A percentile compares a stretch with the other conserved stretches of the same genome.
Conservation (phyloP, 2,888 invertebrate species). For the Pachliopta kotzebuea region DNA sequence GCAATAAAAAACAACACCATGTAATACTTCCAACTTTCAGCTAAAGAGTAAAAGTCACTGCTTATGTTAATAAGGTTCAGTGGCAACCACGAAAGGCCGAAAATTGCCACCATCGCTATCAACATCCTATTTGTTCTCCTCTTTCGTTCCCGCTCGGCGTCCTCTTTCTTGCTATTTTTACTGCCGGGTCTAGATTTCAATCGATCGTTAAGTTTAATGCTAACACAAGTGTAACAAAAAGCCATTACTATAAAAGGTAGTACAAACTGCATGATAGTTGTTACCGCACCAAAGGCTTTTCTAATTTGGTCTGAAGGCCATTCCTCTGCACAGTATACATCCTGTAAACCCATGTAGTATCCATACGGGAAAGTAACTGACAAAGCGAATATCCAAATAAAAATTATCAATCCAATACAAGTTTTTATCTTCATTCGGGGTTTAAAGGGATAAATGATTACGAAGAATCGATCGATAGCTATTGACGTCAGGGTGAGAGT, state of each 20-base stretch:
- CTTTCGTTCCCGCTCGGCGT: conserved; percentile 89
- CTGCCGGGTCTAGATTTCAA: conserved; percentile 87
- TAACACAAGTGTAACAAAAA: conserved; percentile 92
- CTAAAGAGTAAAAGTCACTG: conserved; percentile 83
- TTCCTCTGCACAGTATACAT: conserved; percentile 83
- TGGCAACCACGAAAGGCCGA: conserved; percentile 92
- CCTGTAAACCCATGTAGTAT: conserved; percentile 85
- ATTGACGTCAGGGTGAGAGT: conserved; percentile 94
- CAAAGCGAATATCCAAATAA: conserved; percentile 91
- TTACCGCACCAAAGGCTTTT: conserved; percentile 87
- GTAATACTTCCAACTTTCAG: conserved; percentile 85
- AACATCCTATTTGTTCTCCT: conserved; percentile 93
- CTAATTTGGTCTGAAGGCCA: conserved; percentile 90
- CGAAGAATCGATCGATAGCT: conserved; percentile 95
- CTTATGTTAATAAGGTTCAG: conserved; percentile 90
- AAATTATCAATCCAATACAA: conserved; percentile 87
- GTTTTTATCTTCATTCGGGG: conserved; percentile 89
- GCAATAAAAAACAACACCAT: conserved; percentile 88
- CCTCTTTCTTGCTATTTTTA: conserved; percentile 87
- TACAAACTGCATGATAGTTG: conserved; percentile 91
- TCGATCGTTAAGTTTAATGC: conserved; percentile 86
- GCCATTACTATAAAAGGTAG: conserved; percentile 93
- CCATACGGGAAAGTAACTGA: conserved; percentile 92
- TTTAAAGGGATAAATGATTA: conserved; percentile 93
- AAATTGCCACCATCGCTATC: conserved; percentile 94